phyloP scores from a whole-genome alignment of 1,140 invertebrate species.

The Euschistus heros region DNA sequence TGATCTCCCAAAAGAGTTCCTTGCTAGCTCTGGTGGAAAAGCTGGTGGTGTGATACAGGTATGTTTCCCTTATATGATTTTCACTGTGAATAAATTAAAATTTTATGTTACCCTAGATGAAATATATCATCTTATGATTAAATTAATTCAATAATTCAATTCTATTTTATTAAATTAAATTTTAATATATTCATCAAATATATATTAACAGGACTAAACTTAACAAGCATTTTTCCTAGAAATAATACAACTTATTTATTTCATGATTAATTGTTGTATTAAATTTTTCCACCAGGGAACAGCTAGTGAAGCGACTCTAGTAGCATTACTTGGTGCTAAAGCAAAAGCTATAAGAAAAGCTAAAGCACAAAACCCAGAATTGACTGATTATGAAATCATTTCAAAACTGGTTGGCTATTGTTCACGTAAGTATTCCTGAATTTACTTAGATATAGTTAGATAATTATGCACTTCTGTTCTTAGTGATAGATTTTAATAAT shows the following conservation, averaged over 20 bases:
- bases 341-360: constrained; percentile 57
- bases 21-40: constrained; percentile 66
- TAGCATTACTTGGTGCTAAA: constrained; percentile 83
- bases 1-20: constrained; percentile 76
- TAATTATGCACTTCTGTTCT: neutral
- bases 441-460: neutral
- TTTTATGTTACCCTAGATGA: too few relatives aligned
- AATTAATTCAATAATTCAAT: too few relatives aligned
- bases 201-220: too few relatives aligned
- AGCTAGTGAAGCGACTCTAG: constrained; percentile 77
- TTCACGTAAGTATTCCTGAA: constrained; percentile 43
- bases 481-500: neutral
- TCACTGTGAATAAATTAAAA: too few relatives aligned
- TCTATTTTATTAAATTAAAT: too few relatives aligned
- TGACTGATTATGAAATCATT: constrained; percentile 73
- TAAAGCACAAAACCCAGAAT: constrained; percentile 59
- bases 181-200: too few relatives aligned
- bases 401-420: constrained; percentile 80
- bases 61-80: neutral
- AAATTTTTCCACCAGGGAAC: constrained; percentile 48
- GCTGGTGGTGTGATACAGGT: constrained; percentile 82
- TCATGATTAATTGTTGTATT: too few relatives aligned
- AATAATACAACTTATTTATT: too few relatives aligned
- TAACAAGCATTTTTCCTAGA: too few relatives aligned
- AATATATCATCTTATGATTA: too few relatives aligned